Percentiles rank a stretch among this genome's conserved stretches.
These are phyloP conservation scores for Struthidea cinerea DNA, from an alignment of 2,113 vertebrate species.

Conservation along the genomic window DNA sequence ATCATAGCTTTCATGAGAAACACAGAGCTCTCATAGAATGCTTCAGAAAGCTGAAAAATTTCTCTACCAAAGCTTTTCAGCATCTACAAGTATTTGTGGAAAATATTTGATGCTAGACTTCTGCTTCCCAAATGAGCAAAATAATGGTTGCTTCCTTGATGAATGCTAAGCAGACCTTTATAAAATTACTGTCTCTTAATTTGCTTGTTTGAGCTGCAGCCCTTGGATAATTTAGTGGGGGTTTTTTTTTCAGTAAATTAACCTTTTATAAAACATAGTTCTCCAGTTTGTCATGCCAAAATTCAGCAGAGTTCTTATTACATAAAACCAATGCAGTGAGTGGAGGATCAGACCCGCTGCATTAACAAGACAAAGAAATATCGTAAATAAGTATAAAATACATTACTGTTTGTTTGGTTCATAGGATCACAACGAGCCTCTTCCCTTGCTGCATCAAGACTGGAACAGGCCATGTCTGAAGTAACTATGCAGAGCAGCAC, in stretches of 20 bases:
- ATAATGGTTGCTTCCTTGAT: neutral
- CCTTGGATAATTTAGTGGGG: neutral
- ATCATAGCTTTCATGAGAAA: too few species aligned
- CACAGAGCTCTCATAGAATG: too few species aligned
- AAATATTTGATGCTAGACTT: neutral
- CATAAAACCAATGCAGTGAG: neutral
- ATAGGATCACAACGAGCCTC: slow-evolving; percentile 86
- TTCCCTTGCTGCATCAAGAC: slow-evolving; percentile 86
- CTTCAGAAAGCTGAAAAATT: too few species aligned
- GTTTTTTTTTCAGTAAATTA: slow-evolving; percentile 19
- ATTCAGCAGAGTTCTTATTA: neutral
- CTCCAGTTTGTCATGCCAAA: neutral
- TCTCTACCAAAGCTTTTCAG: too few species aligned
- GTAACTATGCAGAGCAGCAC: slow-evolving; percentile 81
- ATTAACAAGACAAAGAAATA: neutral
- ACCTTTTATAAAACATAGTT: neutral
- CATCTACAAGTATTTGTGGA: too few species aligned
- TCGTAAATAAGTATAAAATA: neutral
- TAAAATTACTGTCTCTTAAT: slow-evolving; percentile 27
- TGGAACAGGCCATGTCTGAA: slow-evolving; percentile 94
- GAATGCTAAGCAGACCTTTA: slow-evolving; percentile 26
- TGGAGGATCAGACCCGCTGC: neutral
- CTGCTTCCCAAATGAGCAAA: neutral
- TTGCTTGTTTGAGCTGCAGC: neutral
- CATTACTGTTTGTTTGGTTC: neutral